phyloP scores from a whole-genome alignment of 2,888 invertebrate species.

The Herminia tarsipennalis region DNA sequence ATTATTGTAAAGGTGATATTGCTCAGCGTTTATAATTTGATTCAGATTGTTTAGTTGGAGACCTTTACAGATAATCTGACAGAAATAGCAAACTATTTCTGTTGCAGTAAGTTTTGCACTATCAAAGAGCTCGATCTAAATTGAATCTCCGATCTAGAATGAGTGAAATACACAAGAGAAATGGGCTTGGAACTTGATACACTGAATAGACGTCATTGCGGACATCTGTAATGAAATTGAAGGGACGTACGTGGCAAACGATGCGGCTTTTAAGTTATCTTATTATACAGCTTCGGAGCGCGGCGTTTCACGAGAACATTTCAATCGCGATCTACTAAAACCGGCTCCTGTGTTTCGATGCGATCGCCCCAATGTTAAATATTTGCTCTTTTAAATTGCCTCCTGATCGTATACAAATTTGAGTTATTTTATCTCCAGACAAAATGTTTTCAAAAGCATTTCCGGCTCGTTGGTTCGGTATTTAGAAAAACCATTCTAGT shows the following conservation, averaged over 20 bases:
- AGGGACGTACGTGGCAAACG: conserved; percentile 55
- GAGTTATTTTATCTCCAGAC: conserved; percentile 13
- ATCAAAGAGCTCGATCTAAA: conserved; percentile 72
- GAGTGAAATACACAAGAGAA: conserved; percentile 63
- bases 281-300: conserved; percentile 48
- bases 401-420: conserved; percentile 34
- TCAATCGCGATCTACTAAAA: conserved; percentile 73
- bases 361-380: conserved; percentile 53
- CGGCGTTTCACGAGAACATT: conserved; percentile 56
- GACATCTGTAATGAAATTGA: conserved; percentile 62
- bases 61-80: conserved; percentile 52
- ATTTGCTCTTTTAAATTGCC: conserved; percentile 48
- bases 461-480: conserved; percentile 18
- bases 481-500: conserved; percentile 22
- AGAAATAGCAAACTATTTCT: conserved; percentile 62
- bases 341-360: conserved; percentile 66
- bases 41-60: conserved; percentile 34
- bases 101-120: conserved; percentile 52
- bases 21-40: conserved; percentile 29
- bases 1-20: conserved; percentile 47
- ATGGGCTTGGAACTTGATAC: conserved; percentile 60
- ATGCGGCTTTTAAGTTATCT: conserved; percentile 52
- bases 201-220: conserved; percentile 50
- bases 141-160: conserved; percentile 70
- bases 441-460: conserved; percentile 12